Evolutionary conservation across 2,797 vertebrate genomes (phyloP), one percentile per base, ranked within the genome.

Genomic region (Microctenopoma lineatum): DNA sequence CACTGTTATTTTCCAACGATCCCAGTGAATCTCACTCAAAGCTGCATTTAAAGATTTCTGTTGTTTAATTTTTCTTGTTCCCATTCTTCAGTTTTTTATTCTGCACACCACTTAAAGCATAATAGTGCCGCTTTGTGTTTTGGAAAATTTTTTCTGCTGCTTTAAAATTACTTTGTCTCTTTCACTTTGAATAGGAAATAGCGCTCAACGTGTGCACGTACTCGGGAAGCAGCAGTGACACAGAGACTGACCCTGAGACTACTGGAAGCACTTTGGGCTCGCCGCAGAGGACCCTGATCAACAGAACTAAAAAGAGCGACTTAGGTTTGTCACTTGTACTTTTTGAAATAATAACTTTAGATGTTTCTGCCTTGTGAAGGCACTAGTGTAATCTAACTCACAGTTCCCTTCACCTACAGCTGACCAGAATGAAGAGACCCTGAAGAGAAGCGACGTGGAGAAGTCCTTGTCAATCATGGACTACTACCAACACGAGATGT

Each of bases 381-480:
- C 7, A 15, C 14, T 14, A 14, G 36, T 41, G 14, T 13, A 41
- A 13, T 41, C 13, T 13, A 41, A 41, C 39, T 41, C 12, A 41
- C 3, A 15, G 39, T 41, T n/a, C 1, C 5, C 7, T 59, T 10
- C 0, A 0, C 55, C 45, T 32, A 57, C 80, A 91, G 90, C 79
- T 1, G 84, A 91, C 32, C 88, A 66, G 73, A 86, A 84, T 10
- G 92, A 93, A 70, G 92, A 93, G 75, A 93, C 87, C 48, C 84
- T 92, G 75, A 93, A 81, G 70, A 93, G 86, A 64, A 81, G 87
- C 0, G 80, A 90, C 18, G 78, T 91, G 74, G 92, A 90, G 71
- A 91, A 59, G 38, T 59, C 90, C 0, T 70, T 95, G 80, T 94
- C 94, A 0, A 94, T 95, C 75, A 91, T 96, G 93, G 94, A 94